phyloP scores from a whole-genome alignment of 2,113 vertebrate genomes.

The Leucosticte australis region DNA sequence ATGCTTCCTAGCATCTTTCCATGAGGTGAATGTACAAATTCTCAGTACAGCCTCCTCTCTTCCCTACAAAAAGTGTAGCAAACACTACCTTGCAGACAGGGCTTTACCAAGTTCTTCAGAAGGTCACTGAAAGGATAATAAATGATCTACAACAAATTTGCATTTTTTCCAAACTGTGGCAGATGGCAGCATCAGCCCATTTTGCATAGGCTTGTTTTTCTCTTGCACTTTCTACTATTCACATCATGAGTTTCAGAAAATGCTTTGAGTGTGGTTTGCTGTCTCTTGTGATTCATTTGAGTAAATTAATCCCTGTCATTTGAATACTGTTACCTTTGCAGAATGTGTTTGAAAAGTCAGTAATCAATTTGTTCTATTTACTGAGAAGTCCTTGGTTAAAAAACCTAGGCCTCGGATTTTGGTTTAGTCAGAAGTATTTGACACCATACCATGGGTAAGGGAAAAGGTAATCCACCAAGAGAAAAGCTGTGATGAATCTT shows the following conservation, averaged over 20 bases:
- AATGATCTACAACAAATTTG: neutral
- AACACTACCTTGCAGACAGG: neutral
- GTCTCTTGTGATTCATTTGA: constrained; percentile 14
- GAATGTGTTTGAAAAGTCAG: neutral
- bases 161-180: constrained; percentile 36
- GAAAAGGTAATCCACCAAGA: neutral
- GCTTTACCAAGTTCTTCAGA: neutral
- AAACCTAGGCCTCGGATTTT: neutral
- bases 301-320: constrained; percentile 6
- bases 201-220: constrained; percentile 23
- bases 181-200: constrained; percentile 26
- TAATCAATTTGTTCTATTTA: neutral
- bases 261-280: constrained; percentile 20
- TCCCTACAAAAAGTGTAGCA: neutral
- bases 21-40: neutral
- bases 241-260: neutral
- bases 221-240: neutral
- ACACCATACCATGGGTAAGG: neutral
- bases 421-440: neutral
- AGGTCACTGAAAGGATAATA: neutral
- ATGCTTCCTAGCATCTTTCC: neutral
- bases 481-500: neutral
- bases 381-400: neutral
- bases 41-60: neutral
- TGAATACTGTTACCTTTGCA: constrained; percentile 2